These are phyloP conservation scores for Aporophyla lueneburgensis DNA, from an alignment of 2,888 invertebrate genomes.

Conservation along the genomic window DNA sequence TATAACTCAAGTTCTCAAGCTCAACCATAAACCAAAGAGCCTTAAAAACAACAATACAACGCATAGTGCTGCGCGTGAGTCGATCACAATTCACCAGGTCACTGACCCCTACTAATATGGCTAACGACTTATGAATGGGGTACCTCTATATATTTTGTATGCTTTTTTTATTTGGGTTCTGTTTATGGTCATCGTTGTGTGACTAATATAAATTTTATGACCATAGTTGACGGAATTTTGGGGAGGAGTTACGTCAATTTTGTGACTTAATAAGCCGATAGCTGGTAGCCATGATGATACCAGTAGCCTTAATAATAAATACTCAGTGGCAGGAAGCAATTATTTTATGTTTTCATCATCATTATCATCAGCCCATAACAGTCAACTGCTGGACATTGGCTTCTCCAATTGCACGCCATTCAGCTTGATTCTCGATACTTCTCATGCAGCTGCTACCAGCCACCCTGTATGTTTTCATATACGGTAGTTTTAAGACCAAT, in stretches of 20 bases:
- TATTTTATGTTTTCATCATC: no score
- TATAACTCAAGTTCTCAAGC: conserved; percentile 1
- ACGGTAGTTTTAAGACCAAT: no score
- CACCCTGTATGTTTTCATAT: no score
- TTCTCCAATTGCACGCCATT: no score
- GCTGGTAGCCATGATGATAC: neutral
- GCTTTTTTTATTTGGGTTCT: conserved; percentile 53
- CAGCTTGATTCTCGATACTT: no score
- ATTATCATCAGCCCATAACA: no score
- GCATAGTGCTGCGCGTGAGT: conserved; percentile 70
- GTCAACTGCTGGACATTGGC: no score
- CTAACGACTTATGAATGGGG: conserved; percentile 78
- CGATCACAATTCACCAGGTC: conserved; percentile 79
- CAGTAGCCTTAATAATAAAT: no score
- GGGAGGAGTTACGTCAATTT: neutral
- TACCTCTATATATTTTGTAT: conserved; percentile 68
- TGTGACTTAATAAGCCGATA: neutral
- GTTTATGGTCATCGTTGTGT: conserved; percentile 36
- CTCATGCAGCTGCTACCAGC: no score
- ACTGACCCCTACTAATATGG: conserved; percentile 74
- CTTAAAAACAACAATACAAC: conserved; percentile 54
- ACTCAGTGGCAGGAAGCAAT: no score
- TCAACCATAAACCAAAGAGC: conserved; percentile 24
- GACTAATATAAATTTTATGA: conserved; percentile 47
- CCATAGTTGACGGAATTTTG: conserved; percentile 7